These are phyloP conservation scores for Microtus richardsoni DNA, from an alignment of 2,113 vertebrate species.

Conservation along the genomic window DNA sequence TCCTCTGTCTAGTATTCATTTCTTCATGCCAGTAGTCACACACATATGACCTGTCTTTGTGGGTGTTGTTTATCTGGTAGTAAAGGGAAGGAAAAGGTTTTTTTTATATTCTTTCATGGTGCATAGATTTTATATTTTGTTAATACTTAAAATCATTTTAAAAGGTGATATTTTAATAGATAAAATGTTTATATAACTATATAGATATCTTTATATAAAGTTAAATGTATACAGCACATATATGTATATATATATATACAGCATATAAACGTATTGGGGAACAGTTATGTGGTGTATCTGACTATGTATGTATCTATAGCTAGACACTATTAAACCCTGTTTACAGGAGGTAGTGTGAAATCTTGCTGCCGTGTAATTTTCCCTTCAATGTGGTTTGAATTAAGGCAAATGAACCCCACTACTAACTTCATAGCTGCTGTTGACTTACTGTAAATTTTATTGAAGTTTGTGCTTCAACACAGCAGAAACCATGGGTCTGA, in stretches of 20 bases:
- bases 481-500: slow-evolving; percentile 39
- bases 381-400: slow-evolving; percentile 53
- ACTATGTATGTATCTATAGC: not conserved
- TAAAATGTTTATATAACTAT: not conserved
- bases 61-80: not conserved
- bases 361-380: slow-evolving; percentile 35
- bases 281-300: not conserved
- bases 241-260: not conserved
- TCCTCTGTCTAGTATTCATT: not conserved
- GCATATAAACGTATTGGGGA: not conserved
- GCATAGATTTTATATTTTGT: not conserved
- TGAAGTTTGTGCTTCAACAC: slow-evolving; percentile 19
- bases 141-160: not conserved
- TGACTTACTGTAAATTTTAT: slow-evolving; percentile 51
- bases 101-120: not conserved
- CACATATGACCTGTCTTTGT: not conserved
- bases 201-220: not conserved
- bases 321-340: not conserved
- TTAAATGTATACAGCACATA: not conserved
- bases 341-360: not conserved
- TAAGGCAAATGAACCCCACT: slow-evolving; percentile 37
- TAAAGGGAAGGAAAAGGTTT: not conserved
- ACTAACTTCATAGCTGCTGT: slow-evolving; percentile 33
- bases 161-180: not conserved
- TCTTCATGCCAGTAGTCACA: not conserved